A percentile compares a stretch with the other conserved stretches of the same genome.
Conservation (phyloP, 1,140 invertebrate species). For the Papilio dardanus region DNA sequence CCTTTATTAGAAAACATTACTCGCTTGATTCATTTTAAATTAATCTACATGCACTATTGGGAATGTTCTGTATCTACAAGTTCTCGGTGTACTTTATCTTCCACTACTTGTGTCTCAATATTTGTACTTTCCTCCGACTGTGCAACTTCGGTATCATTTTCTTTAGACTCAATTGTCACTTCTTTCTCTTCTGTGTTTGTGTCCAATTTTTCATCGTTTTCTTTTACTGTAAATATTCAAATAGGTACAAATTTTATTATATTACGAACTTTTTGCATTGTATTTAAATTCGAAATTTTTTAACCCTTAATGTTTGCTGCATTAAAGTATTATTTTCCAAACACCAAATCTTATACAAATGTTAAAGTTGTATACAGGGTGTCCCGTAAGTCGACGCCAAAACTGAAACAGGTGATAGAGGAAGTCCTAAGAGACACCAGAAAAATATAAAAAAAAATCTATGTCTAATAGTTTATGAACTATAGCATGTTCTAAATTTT, state of each 20-base stretch:
- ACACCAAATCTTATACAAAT: too few relatives aligned
- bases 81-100: neutral
- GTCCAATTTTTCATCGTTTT: constrained; percentile 55
- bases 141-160: constrained; percentile 6
- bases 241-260: neutral
- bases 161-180: neutral
- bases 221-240: constrained; percentile 43
- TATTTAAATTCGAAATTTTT: neutral
- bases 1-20: constrained; percentile 10
- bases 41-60: neutral
- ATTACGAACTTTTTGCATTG: neutral
- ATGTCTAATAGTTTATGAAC: too few relatives aligned
- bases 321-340: too few relatives aligned
- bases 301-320: too few relatives aligned
- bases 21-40: constrained; percentile 10
- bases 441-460: too few relatives aligned
- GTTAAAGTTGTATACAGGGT: too few relatives aligned
- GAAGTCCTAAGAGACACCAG: too few relatives aligned
- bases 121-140: constrained; percentile 16
- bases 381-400: too few relatives aligned
- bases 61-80: constrained; percentile 28
- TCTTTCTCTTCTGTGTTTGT: constrained; percentile 46
- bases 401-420: too few relatives aligned
- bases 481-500: too few relatives aligned
- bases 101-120: constrained; percentile 3